Base-by-base conservation (phyloP, 2,797 vertebrate species). In the Anisognathus igniventris region DNA sequence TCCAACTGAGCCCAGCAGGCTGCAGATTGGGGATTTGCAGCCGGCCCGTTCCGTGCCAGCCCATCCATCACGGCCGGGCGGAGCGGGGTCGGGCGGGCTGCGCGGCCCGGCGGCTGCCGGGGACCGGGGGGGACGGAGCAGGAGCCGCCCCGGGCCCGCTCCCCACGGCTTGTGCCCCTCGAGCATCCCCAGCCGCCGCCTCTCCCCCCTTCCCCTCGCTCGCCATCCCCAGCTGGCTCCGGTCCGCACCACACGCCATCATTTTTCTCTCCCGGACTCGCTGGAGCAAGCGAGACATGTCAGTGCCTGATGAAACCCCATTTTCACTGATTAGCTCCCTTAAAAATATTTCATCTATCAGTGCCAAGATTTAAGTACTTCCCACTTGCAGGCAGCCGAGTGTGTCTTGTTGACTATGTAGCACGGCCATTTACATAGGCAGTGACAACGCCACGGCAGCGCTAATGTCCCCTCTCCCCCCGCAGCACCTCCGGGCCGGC, bases 261-360 rank as follows among this genome's bases (percentile, higher is more conserved):
- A 98, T 98, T 99, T 98, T 98, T 96, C 98, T 98, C 98, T 98
- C 98, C 98, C 95, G 98, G 97, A 98, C 97, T 98, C 98, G 96
- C 97, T 98, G 98, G 97, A 98, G 98, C 98, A 98, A 96, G 96
- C 96, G 98, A 98, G 98, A 96, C 96, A 96, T 98, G 98, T 98
- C 98, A 98, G 98, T 95, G 98, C 98, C 98, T 98, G 98, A 98
- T 99, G 98, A 98, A 98, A 99, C 98, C 98, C 98, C 98, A 99
- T 99, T 99, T 96, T 99, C 98, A 98, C 98, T 99, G 98, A 99
- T 99, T 99, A 99, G 99, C 98, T 99, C 98, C 96, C 98, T 98
- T 98, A 98, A 99, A 99, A 99, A 99, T 98, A 99, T 99, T 99
- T 98, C 98, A 99, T 99, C 98, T 98, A 98, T 99, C 99, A 99